Evolutionary conservation across 1,140 invertebrate species (phyloP).

Genomic region (Drosophila fuyamai): DNA sequence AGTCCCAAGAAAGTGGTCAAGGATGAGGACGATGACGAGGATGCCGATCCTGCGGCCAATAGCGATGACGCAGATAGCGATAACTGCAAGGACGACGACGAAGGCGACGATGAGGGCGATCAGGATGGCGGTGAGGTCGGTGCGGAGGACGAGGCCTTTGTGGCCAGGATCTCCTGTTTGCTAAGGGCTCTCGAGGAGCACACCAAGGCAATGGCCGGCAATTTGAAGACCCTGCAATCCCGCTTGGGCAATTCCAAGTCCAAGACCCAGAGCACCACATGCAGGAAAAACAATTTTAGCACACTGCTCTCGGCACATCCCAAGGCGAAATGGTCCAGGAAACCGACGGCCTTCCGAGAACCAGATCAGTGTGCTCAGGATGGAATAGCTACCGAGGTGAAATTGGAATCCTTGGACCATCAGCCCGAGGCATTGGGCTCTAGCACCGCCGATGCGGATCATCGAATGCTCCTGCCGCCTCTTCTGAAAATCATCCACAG

Average conservation of each 20-base stretch:
- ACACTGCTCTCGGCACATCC: no score
- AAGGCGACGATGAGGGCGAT: not conserved
- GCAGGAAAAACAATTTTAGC: not conserved
- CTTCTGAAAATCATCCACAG: constrained; percentile 1
- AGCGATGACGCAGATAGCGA: constrained; percentile 9
- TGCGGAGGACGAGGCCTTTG: constrained; percentile 1
- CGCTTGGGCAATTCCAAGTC: not conserved
- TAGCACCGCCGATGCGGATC: not conserved
- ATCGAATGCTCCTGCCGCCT: not conserved
- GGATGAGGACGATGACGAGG: constrained; percentile 28
- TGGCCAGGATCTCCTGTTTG: constrained; percentile 15
- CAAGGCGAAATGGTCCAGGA: not conserved
- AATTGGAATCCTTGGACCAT: not conserved
- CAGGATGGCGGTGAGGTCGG: not conserved
- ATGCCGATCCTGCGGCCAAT: constrained; percentile 1
- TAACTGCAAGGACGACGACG: not conserved
- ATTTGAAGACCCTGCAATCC: not conserved
- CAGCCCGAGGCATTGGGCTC: not conserved
- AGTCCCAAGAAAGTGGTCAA: not conserved
- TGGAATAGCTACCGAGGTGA: not conserved
- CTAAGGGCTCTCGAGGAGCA: constrained; percentile 6
- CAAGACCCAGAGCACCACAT: not conserved
- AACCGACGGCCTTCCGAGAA: not conserved
- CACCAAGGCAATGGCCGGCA: constrained; percentile 1
- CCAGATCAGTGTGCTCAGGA: not conserved